These are phyloP conservation scores for Pangasius macronema DNA, from an alignment of 2,797 vertebrate genomes.

Conservation along the genomic window DNA sequence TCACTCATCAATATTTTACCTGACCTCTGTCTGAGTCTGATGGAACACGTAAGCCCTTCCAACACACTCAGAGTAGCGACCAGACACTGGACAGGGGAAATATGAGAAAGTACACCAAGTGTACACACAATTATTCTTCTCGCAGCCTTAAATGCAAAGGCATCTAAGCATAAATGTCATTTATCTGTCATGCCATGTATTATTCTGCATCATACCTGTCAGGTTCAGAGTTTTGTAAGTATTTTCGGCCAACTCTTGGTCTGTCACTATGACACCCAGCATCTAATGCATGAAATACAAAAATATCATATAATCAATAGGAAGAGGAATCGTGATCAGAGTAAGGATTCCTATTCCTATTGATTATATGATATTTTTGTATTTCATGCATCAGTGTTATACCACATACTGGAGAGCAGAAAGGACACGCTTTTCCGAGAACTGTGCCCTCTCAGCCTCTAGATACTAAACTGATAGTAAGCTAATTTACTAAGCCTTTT, in stretches of 20 bases:
- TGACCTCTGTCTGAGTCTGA: slow-evolving; percentile 30
- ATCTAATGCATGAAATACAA: background rate
- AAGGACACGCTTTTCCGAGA: background rate
- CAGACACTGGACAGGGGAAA: background rate
- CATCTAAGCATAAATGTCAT: background rate
- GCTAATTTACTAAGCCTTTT: background rate
- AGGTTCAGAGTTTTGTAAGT: background rate
- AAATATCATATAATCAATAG: background rate
- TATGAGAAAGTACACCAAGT: background rate
- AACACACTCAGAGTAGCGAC: slow-evolving; percentile 33
- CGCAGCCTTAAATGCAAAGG: background rate
- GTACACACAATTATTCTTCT: background rate
- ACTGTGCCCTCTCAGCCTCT: background rate
- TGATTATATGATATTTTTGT: too few relatives aligned
- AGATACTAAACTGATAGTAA: background rate
- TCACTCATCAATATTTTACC: slow-evolving; percentile 76
- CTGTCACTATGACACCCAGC: background rate
- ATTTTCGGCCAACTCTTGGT: background rate
- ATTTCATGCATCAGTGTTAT: background rate
- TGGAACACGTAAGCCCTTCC: slow-evolving; percentile 4
- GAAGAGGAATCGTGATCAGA: too few relatives aligned
- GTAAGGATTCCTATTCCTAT: too few relatives aligned
- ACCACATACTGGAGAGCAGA: background rate
- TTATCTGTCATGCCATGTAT: background rate
- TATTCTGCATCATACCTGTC: background rate